Evolutionary conservation across 1,140 invertebrate genomes (phyloP).

Genomic region (Paracyclopina nana): DNA sequence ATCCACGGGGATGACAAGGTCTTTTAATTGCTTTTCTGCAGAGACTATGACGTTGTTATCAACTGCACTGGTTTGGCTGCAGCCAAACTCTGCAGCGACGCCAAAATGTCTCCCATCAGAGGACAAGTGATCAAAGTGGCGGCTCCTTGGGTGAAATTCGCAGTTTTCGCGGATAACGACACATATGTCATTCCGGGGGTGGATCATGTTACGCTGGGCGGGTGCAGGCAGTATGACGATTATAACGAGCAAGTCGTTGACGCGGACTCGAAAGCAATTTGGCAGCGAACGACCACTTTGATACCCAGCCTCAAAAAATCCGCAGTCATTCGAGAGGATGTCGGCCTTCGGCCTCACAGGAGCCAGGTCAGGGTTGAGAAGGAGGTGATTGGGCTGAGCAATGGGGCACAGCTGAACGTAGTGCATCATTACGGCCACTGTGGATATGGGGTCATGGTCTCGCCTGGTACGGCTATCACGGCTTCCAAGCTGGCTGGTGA

Average conservation of each 20-base stretch:
- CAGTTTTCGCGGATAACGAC: constrained; percentile 58
- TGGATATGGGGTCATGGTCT: constrained; percentile 64
- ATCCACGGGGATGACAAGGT: too few relatives aligned
- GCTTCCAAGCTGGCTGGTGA: too few relatives aligned
- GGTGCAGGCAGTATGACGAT: constrained; percentile 55
- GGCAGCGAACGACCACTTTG: constrained; percentile 44
- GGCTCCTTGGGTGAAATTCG: constrained; percentile 74
- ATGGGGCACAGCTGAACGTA: constrained; percentile 35
- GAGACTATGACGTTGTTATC: constrained; percentile 52
- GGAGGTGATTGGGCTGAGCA: too few relatives aligned
- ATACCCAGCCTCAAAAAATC: constrained; percentile 46
- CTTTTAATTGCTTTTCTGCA: too few relatives aligned
- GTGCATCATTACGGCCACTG: constrained; percentile 87
- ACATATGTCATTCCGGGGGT: constrained; percentile 67
- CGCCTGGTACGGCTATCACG: constrained; percentile 79
- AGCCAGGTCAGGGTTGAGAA: constrained; percentile 50
- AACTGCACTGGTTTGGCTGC: constrained; percentile 75
- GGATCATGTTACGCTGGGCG: constrained; percentile 51
- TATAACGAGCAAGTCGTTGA: constrained; percentile 43
- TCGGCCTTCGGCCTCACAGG: constrained; percentile 56
- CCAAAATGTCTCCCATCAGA: constrained; percentile 53
- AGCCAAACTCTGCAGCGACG: constrained; percentile 49
- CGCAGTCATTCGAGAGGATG: constrained; percentile 36
- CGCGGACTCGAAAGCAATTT: constrained; percentile 48
- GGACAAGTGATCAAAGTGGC: constrained; percentile 68